A percentile compares a stretch with the other conserved stretches of the same genome.
These are phyloP conservation scores for Siderastrea siderea DNA, from an alignment of 92 coral and sea anemone species.

Conservation along the genomic window DNA sequence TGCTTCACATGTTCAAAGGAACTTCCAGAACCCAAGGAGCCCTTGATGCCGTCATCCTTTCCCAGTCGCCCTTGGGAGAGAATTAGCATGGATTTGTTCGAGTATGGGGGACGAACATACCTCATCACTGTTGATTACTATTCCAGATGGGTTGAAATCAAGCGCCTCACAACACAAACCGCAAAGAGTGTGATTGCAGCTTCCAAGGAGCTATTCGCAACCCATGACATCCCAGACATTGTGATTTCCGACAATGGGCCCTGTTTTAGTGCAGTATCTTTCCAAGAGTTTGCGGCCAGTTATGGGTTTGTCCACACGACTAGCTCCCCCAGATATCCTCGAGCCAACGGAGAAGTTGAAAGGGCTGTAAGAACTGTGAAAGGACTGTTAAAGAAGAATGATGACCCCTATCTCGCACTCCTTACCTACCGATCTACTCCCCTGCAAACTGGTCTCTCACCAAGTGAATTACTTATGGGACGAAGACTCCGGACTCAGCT, in stretches of 20 bases:
- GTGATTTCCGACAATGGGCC: slow-evolving; percentile 28
- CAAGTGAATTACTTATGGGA: too few species aligned
- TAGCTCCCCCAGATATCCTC: slow-evolving; percentile 66
- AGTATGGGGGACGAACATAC: slow-evolving; percentile 36
- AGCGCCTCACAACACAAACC: slow-evolving; percentile 17
- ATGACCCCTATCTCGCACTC: slow-evolving; percentile 7
- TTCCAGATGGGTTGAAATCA: slow-evolving; percentile 69
- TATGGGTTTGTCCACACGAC: slow-evolving; percentile 63
- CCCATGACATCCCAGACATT: slow-evolving; percentile 62
- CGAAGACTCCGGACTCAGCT: too few species aligned
- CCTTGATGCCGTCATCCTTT: slow-evolving; percentile 50
- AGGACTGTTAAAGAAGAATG: slow-evolving; percentile 6
- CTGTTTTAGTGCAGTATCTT: slow-evolving; percentile 3
- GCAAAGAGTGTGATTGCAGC: slow-evolving; percentile 8
- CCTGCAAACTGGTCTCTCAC: slow-evolving; percentile 3
- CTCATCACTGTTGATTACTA: slow-evolving; percentile 58
- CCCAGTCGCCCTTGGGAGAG: slow-evolving; percentile 54
- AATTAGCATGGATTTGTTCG: slow-evolving; percentile 37
- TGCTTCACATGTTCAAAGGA: slow-evolving; percentile 52
- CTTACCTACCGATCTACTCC: slow-evolving; percentile 39
- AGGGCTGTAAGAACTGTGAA: slow-evolving; percentile 34
- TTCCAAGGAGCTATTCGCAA: slow-evolving; percentile 59
- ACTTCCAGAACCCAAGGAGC: slow-evolving; percentile 36
- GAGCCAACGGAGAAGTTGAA: slow-evolving; percentile 73
- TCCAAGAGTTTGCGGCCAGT: slow-evolving; percentile 8